Base-by-base conservation (phyloP, 2,888 invertebrate species). In the Noctua pronuba region DNA sequence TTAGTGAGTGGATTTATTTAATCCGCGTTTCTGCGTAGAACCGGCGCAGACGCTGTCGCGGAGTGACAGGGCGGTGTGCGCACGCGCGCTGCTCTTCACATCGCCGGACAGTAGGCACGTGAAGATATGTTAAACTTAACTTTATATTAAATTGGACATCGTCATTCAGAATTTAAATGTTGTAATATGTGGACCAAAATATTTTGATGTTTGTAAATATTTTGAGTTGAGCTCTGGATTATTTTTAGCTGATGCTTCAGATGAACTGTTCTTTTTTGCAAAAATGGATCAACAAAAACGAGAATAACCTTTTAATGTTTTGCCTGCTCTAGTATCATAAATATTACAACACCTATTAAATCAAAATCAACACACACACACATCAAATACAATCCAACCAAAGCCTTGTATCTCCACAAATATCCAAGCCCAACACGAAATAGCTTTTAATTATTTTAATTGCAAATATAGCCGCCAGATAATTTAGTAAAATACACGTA, bases 1-100 rank as follows among this genome's bases (percentile, higher is more conserved):
- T 95, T 93, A 95, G 92, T 87, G 81, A 87, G 90, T 92, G 93
- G 94, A 95, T 95, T 94, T 94, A 93, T 94, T 92, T 94, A 94
- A 95, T 94, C 94, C 92, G 81, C 85, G 88, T 84, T 83, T 91
- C 90, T 88, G 89, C 85, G 91, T 91, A 90, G 88, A 88, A 86
- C 88, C 89, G 86, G 90, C 90, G 89, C 89, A 87, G 88, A 86
- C 86, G 89, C 90, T 91, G 91, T 91, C 91, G 90, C 46, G 82
- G 87, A 89, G 88, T 92, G 92, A 92, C 92, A 91, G 90, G 89
- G 83, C 88, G 86, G 86, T 86, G 85, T 89, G 88, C 91, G 92
- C 95, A 94, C 92, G 92, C 94, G 94, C 93, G 94, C 89, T 77
- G 84, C 92, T 89, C 90, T 91, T 93, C 93, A 93, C 86, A 81